Evolutionary conservation across 1,140 invertebrate genomes (phyloP).

Genomic region (Penaeus indicus): DNA sequence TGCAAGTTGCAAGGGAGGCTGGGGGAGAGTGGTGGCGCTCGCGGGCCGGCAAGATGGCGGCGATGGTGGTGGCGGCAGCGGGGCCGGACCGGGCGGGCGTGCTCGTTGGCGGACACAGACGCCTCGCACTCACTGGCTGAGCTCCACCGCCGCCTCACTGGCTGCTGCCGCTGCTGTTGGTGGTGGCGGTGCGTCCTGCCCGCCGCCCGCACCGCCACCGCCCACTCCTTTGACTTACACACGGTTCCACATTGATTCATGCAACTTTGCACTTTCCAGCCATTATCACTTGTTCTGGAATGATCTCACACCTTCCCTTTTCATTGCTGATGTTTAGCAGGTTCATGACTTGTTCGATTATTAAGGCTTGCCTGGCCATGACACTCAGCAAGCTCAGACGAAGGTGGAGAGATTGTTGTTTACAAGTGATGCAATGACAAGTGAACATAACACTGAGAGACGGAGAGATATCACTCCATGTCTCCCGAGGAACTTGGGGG

Average conservation of each 20-base stretch:
- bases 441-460: conserved; percentile 17
- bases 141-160: conserved; percentile 56
- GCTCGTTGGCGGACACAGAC: conserved; percentile 57
- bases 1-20: conserved; percentile 63
- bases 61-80: conserved; percentile 38
- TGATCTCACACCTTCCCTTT: conserved; percentile 1
- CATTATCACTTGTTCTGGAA: neutral
- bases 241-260: conserved; percentile 44
- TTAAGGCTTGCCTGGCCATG: no score
- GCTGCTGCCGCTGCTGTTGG: conserved; percentile 47
- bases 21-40: conserved; percentile 52
- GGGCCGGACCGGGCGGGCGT: conserved; percentile 28
- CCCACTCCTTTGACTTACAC: conserved; percentile 8
- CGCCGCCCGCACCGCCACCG: conserved; percentile 21
- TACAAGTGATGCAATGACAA: conserved; percentile 23
- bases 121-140: conserved; percentile 57
- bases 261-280: conserved; percentile 16
- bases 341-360: no score
- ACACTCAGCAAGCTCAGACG: no score
- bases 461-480: neutral
- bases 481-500: neutral
- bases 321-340: no score
- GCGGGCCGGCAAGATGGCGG: conserved; percentile 47
- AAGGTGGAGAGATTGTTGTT: neutral
- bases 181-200: conserved; percentile 38